phyloP scores from a whole-genome alignment of 2,888 invertebrate genomes.

The Hipparchia semele region DNA sequence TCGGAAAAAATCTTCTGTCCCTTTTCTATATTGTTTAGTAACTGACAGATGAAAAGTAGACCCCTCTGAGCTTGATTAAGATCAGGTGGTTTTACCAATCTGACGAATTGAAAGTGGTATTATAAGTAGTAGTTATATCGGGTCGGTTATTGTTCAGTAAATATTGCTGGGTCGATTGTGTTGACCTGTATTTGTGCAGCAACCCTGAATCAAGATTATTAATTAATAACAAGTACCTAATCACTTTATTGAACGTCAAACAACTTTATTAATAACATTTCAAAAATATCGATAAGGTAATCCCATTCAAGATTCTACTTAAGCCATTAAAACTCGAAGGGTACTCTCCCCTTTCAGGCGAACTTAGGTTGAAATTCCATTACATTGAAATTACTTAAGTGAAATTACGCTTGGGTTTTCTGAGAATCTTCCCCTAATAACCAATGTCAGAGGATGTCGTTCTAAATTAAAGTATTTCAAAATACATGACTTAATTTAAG shows the following conservation, averaged over 20 bases:
- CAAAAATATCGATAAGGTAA: slow-evolving; percentile 42
- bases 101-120: too few relatives aligned
- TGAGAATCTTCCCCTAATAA: slow-evolving; percentile 40
- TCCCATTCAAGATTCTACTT: slow-evolving; percentile 42
- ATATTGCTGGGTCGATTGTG: too few relatives aligned
- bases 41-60: too few relatives aligned
- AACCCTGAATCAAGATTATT: slow-evolving; percentile 4
- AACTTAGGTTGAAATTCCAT: slow-evolving; percentile 45
- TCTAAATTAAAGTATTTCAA: slow-evolving; percentile 18
- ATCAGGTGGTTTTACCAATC: too few relatives aligned
- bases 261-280: slow-evolving; percentile 32
- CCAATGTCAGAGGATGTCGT: slow-evolving; percentile 33
- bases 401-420: slow-evolving; percentile 43
- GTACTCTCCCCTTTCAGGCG: slow-evolving; percentile 40
- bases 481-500: background rate
- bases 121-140: too few relatives aligned
- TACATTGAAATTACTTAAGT: slow-evolving; percentile 44
- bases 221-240: slow-evolving; percentile 1
- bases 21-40: too few relatives aligned
- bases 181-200: too few relatives aligned
- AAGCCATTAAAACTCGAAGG: slow-evolving; percentile 45
- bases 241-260: slow-evolving; percentile 13
- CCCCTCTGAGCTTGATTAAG: too few relatives aligned
- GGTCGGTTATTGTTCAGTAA: too few relatives aligned
- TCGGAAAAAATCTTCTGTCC: too few relatives aligned